Evolutionary conservation across 1,140 invertebrate species (phyloP).

Genomic region (Sminthurides bifidus): DNA sequence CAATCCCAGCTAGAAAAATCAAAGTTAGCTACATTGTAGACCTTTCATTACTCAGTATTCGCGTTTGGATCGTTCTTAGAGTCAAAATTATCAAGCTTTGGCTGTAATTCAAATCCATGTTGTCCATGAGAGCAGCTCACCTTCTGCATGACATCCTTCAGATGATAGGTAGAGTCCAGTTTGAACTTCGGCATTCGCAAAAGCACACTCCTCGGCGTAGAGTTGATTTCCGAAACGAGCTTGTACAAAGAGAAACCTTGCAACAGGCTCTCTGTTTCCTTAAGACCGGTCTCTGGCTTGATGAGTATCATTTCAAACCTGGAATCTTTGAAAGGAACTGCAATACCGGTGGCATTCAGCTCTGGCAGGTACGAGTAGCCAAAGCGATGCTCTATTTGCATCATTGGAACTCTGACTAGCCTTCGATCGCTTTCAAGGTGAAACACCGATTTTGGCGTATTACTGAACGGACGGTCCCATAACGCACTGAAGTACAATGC

Average conservation of each 20-base stretch:
- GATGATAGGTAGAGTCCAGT: conserved; percentile 9
- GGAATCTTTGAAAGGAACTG: conserved; percentile 15
- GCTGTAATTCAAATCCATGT: too few relatives aligned
- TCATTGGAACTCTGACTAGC: conserved; percentile 9
- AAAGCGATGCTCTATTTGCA: conserved; percentile 15
- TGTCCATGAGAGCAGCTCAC: too few relatives aligned
- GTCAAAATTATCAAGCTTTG: too few relatives aligned
- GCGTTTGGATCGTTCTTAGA: too few relatives aligned
- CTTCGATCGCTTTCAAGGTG: background rate
- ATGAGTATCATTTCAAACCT: conserved; percentile 19
- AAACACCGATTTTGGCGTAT: background rate
- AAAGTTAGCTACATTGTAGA: too few relatives aligned
- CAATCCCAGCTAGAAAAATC: conserved; percentile 19
- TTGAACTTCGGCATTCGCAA: conserved; percentile 24
- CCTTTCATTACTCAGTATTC: too few relatives aligned
- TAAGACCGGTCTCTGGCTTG: conserved; percentile 12
- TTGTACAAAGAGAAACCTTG: conserved; percentile 1
- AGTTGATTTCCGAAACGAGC: conserved; percentile 9
- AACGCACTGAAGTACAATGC: conserved; percentile 16
- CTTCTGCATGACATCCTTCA: conserved; percentile 7
- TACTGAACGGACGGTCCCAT: conserved; percentile 18
- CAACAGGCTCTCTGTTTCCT: conserved; percentile 8
- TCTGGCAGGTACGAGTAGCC: conserved; percentile 12
- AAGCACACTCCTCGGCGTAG: conserved; percentile 9
- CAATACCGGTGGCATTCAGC: conserved; percentile 14